Percentiles rank a stretch among this genome's conserved stretches.
phyloP scores from a whole-genome alignment of 92 coral and sea anemone genomes.

The Phenganax subtilis region DNA sequence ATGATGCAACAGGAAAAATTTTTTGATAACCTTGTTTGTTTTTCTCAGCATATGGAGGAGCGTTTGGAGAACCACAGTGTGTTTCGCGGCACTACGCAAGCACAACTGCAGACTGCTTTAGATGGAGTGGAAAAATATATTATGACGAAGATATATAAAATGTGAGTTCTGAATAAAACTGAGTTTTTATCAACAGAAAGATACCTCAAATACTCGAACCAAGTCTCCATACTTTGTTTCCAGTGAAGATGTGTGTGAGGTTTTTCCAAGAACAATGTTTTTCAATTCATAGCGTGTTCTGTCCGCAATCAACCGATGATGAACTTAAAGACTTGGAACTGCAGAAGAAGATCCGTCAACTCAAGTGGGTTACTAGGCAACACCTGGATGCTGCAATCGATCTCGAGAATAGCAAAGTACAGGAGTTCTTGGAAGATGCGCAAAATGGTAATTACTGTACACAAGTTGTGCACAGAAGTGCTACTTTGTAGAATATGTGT shows the following conservation, averaged over 20 bases:
- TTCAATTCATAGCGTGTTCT: conserved; percentile 61
- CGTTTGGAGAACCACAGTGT: conserved; percentile 70
- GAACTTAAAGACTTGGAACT: conserved; percentile 80
- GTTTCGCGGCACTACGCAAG: conserved; percentile 83
- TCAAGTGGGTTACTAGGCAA: conserved; percentile 86
- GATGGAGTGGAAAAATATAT: conserved; percentile 89
- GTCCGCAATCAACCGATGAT: conserved; percentile 90
- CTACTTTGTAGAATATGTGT: too few species aligned
- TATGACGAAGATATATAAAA: conserved; percentile 86
- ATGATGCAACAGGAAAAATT: neutral
- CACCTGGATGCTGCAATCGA: conserved; percentile 96
- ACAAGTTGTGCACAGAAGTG: too few species aligned
- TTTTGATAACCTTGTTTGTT: neutral
- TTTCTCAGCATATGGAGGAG: conserved; percentile 77
- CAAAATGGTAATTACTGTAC: conserved; percentile 58
- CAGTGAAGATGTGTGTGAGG: neutral
- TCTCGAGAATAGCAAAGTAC: conserved; percentile 61
- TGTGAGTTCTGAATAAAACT: conserved; percentile 47
- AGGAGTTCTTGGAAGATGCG: conserved; percentile 73
- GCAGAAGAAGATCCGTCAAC: conserved; percentile 84
- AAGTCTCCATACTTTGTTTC: too few species aligned
- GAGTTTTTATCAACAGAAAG: neutral
- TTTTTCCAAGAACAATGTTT: neutral
- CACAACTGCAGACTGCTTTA: conserved; percentile 69
- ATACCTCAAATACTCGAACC: neutral